Conservation (phyloP, 2,797 vertebrate species). For the Dipus sagitta region DNA sequence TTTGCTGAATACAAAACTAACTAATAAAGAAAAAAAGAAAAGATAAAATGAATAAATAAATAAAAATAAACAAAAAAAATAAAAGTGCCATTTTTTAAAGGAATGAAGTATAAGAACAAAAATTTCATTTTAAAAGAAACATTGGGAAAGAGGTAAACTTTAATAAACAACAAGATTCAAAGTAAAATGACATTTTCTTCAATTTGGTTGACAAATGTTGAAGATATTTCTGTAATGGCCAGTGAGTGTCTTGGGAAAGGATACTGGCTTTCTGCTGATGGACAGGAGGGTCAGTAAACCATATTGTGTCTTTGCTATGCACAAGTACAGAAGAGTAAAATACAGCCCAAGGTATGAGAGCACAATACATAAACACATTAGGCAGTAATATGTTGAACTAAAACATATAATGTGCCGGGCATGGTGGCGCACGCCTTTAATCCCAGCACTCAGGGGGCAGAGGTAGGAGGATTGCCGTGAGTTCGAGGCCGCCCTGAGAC, state of each 20-base stretch:
- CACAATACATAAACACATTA: not conserved
- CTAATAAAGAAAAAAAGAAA: too few relatives aligned
- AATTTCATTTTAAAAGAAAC: not conserved
- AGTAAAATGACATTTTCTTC: not conserved
- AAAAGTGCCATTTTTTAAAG: slow-evolving; percentile 14
- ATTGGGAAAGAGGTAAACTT: not conserved
- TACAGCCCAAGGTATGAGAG: not conserved
- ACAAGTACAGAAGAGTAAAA: not conserved
- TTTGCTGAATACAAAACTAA: too few relatives aligned
- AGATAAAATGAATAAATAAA: too few relatives aligned
- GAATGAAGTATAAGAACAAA: not conserved
- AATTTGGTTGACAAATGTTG: not conserved
- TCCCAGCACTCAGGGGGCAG: too few relatives aligned
- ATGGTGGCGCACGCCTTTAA: too few relatives aligned
- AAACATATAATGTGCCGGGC: not conserved
- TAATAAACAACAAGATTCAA: slow-evolving; percentile 13
- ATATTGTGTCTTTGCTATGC: not conserved
- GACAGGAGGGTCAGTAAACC: not conserved
- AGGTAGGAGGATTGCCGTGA: too few relatives aligned
- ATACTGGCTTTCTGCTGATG: not conserved
- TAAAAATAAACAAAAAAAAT: too few relatives aligned
- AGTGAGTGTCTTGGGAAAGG: not conserved
- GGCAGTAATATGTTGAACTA: not conserved
- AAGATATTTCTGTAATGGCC: not conserved
- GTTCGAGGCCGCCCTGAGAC: too few relatives aligned